These are phyloP conservation scores for Eupeodes corollae DNA, from an alignment of 1,140 invertebrate genomes.

Conservation along the genomic window DNA sequence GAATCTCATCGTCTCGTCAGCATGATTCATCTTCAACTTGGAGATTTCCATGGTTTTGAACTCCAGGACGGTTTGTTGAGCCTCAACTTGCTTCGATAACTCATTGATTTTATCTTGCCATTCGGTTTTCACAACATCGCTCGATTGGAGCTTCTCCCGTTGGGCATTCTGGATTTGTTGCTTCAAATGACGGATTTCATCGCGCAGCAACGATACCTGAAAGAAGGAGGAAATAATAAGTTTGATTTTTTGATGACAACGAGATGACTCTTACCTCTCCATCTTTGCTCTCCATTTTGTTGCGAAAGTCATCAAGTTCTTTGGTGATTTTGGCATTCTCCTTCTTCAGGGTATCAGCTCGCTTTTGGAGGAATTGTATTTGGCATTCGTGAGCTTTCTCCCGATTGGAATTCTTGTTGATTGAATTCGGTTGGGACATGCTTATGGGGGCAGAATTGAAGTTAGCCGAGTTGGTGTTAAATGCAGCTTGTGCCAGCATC, in stretches of 20 bases:
- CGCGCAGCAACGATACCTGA: slow-evolving; percentile 22
- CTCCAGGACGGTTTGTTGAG: slow-evolving; percentile 16
- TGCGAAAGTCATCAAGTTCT: slow-evolving; percentile 18
- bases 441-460: background rate
- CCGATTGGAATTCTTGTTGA: slow-evolving; percentile 9
- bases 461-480: background rate
- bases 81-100: slow-evolving; percentile 16
- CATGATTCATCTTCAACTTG: slow-evolving; percentile 19
- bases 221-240: too few species aligned
- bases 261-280: slow-evolving; percentile 19
- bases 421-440: background rate
- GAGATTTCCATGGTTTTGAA: slow-evolving; percentile 13
- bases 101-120: slow-evolving; percentile 22
- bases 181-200: slow-evolving; percentile 23
- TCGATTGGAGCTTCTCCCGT: slow-evolving; percentile 22
- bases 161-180: slow-evolving; percentile 24
- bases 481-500: background rate
- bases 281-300: slow-evolving; percentile 16
- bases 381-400: slow-evolving; percentile 26
- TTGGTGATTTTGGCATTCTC: slow-evolving; percentile 25
- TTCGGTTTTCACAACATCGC: slow-evolving; percentile 16
- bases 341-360: slow-evolving; percentile 20
- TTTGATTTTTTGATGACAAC: background rate
- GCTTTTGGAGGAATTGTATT: slow-evolving; percentile 27
- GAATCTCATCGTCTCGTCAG: slow-evolving; percentile 9